phyloP scores from a whole-genome alignment of 2,113 vertebrate species.

The Ciconia maguari region DNA sequence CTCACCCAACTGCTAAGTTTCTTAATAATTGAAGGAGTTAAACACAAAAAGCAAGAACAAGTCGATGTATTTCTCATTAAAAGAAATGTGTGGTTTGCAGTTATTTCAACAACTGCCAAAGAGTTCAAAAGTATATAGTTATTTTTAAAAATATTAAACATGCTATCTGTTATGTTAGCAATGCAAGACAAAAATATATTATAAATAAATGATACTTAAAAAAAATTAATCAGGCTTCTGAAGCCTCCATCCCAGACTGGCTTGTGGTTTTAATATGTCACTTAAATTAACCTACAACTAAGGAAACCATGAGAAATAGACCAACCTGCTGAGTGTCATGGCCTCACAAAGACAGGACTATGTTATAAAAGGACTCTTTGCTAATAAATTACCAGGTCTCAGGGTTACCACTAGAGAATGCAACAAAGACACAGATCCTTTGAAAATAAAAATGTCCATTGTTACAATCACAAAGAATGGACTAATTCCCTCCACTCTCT shows the following conservation, averaged over 20 bases:
- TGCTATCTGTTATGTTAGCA: not conserved
- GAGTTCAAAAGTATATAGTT: not conserved
- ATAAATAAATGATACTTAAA: not conserved
- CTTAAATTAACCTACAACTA: not conserved
- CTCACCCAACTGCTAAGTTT: not conserved
- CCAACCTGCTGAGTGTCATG: not conserved
- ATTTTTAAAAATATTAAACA: not conserved
- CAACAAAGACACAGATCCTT: not conserved
- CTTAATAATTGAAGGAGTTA: not conserved
- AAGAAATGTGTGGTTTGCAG: not conserved
- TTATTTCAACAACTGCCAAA: not conserved
- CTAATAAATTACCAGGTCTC: conserved; percentile 1
- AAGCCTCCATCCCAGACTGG: not conserved
- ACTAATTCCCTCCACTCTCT: not conserved
- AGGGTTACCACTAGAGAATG: not conserved
- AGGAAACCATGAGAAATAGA: not conserved
- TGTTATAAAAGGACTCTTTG: not conserved
- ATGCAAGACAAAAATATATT: not conserved
- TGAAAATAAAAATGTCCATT: not conserved
- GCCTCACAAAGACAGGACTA: not conserved
- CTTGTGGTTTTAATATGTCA: not conserved
- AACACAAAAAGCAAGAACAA: not conserved
- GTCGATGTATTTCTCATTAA: not conserved
- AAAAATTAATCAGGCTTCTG: not conserved
- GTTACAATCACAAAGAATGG: not conserved